These are phyloP conservation scores for Butastur rufipennis DNA, from an alignment of 2,113 vertebrate genomes.

Conservation along the genomic window DNA sequence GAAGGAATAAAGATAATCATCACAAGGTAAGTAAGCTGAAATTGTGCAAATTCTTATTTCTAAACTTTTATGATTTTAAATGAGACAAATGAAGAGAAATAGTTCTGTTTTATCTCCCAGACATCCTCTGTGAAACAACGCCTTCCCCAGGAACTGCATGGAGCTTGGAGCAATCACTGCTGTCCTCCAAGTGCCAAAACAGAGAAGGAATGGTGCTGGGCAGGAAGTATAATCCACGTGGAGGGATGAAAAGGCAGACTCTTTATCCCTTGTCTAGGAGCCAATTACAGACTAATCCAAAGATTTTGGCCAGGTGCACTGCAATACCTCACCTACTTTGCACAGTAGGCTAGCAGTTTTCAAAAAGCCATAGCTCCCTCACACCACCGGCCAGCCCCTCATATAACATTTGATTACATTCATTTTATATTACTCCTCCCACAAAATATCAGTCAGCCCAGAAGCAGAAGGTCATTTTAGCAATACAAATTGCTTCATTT, in stretches of 20 bases:
- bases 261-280: not conserved
- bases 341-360: not conserved
- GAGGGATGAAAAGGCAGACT: not conserved
- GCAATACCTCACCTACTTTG: not conserved
- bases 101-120: not conserved
- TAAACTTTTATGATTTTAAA: not conserved
- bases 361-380: not conserved
- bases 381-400: not conserved
- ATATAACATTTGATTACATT: not conserved
- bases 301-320: not conserved
- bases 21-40: not conserved
- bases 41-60: not conserved
- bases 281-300: not conserved
- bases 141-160: not conserved
- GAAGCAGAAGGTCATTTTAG: constrained; percentile 33
- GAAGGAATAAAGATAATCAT: not conserved
- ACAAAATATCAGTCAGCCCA: not conserved
- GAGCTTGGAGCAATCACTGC: not conserved
- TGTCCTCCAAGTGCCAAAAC: not conserved
- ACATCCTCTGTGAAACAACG: not conserved
- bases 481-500: not conserved
- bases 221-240: not conserved
- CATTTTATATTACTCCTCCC: constrained; percentile 6
- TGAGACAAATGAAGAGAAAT: not conserved
- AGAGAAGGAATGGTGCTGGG: not conserved